Evolutionary conservation across 1,140 invertebrate species (phyloP), one percentile per base, ranked within the genome.

Genomic region (Diorhabda sublineata): DNA sequence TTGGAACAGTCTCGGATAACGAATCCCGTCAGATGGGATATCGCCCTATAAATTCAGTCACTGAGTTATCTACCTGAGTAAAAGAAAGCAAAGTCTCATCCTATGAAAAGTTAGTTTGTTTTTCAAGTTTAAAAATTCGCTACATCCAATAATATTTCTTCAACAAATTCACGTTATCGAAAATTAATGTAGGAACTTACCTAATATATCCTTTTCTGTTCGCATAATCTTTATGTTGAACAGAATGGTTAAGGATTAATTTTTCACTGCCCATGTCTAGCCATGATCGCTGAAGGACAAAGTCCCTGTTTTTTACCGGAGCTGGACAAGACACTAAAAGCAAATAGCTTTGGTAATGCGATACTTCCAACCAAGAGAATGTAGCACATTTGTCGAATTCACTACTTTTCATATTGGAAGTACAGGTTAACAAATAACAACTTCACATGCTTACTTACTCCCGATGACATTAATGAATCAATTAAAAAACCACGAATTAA

Each of bases 251-350:
- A 65, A 96, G 83, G 75, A 96, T 93, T 78, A 92, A 86, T 81
- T 94, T 92, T 81, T 96, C 93, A 62, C 82, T 75, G n/a, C 91
- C 92, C 45, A 91, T 90, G 80, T 95, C 93, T 60, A 95, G 82
- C 94, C 94, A 97, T 7, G 94, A 96, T 73, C 94, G 84, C 84
- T 95, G 92, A 65, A 95, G 86, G 42, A 96, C 90, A 83, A 96
- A 96, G 82, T 97, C 94, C 71, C 94, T 84, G 80, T 95, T 95
- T 83, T 92, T 93, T 76, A 96, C 84, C 9, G 94, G 94, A 42
- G 92, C 86, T 44, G 93, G 91, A 77, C 92, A 94, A 63, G 91
- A 89, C 85, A 96, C 94, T 96, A 79, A 70, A 79, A 69, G 26
- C 26, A 26, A 26, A 26, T 26, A 26, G 26, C 26, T 26, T 26